Conservation (phyloP, 2,113 vertebrate genomes). For the Regulus satrapa region DNA sequence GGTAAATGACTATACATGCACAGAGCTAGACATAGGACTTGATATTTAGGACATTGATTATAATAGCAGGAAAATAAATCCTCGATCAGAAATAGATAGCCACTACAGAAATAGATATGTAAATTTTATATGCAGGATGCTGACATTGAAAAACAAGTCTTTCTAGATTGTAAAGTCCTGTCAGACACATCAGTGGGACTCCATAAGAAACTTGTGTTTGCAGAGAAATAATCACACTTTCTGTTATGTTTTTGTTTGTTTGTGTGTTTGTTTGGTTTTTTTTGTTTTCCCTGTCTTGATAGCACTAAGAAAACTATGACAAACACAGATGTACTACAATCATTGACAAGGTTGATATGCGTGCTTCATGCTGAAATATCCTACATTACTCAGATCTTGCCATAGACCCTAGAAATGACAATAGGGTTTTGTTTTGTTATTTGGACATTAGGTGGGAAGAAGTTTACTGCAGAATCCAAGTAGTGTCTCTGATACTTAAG, state of each 20-base stretch:
- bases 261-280: not conserved
- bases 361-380: not conserved
- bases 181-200: not conserved
- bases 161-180: not conserved
- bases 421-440: not conserved
- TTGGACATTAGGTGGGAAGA: not conserved
- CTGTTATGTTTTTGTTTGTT: no score
- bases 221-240: not conserved
- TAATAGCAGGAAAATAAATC: not conserved
- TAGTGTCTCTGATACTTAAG: not conserved
- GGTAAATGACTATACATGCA: not conserved
- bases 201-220: not conserved
- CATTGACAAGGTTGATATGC: not conserved
- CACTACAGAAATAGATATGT: not conserved
- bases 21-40: not conserved
- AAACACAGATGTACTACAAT: not conserved
- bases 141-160: not conserved
- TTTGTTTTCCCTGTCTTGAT: not conserved
- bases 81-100: not conserved
- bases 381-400: not conserved
- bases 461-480: not conserved
- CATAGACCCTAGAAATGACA: accelerated
- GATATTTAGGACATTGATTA: not conserved
- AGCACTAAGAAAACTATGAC: not conserved
- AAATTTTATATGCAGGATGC: not conserved